phyloP scores from a whole-genome alignment of 2,888 invertebrate species.

The Athetis lepigone region DNA sequence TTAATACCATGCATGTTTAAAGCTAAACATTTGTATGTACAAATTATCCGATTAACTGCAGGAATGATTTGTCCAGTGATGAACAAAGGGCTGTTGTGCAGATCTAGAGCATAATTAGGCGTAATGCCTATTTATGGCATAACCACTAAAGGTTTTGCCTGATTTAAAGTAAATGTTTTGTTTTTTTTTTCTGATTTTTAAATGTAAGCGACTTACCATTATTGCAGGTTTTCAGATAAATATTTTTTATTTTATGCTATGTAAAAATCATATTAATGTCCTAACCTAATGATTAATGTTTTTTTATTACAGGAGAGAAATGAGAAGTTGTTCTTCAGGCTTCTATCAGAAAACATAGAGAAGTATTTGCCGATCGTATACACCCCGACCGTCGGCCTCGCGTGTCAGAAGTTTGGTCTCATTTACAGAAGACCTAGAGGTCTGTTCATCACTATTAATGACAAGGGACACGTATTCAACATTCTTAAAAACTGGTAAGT shows the following conservation, averaged over 20 bases:
- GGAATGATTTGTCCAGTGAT: slow-evolving; percentile 44
- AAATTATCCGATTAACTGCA: slow-evolving; percentile 22
- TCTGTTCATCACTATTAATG: slow-evolving; percentile 98
- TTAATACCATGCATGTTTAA: slow-evolving; percentile 22
- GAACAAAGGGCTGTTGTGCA: slow-evolving; percentile 14
- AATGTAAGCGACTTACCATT: too few relatives aligned
- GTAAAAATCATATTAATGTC: too few relatives aligned
- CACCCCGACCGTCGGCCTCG: slow-evolving; percentile 99
- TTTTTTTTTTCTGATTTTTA: too few relatives aligned
- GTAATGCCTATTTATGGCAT: too few relatives aligned
- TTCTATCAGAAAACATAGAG: slow-evolving; percentile 97
- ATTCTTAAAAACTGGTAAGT: slow-evolving; percentile 97
- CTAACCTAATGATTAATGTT: slow-evolving; percentile 70
- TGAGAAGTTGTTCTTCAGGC: slow-evolving; percentile 98
- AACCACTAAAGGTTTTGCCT: too few relatives aligned
- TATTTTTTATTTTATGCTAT: too few relatives aligned
- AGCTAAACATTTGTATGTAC: slow-evolving; percentile 6
- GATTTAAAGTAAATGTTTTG: too few relatives aligned
- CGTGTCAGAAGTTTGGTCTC: slow-evolving; percentile 99
- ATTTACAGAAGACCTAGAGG: slow-evolving; percentile 98
- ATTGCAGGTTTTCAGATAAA: too few relatives aligned
- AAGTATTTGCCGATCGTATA: slow-evolving; percentile 99
- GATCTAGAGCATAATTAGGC: slow-evolving; percentile 25
- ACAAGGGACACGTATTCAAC: slow-evolving; percentile 97
- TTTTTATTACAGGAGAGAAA: slow-evolving; percentile 95